Conservation (phyloP, 2,113 vertebrate species). For the Ranitomeya imitator region DNA sequence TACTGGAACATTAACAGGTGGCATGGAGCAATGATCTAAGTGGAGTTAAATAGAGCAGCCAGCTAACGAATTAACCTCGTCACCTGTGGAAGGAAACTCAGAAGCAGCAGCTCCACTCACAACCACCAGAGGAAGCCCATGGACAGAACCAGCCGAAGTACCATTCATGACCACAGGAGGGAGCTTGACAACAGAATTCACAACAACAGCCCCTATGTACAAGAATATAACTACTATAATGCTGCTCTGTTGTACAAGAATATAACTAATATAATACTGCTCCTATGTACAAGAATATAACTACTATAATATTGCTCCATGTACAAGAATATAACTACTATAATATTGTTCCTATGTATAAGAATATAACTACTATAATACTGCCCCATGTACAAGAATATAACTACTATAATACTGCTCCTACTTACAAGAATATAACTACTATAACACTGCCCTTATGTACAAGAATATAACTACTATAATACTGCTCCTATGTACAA, state of each 20-base stretch:
- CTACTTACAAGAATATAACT: neutral
- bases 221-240: conserved; percentile 16
- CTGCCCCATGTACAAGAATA: neutral
- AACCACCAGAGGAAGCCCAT: too few species aligned
- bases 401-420: neutral
- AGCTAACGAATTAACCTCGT: too few species aligned
- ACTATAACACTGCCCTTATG: neutral
- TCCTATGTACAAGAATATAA: neutral
- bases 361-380: neutral
- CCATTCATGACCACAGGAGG: too few species aligned
- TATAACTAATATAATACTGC: neutral
- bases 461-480: conserved; percentile 10
- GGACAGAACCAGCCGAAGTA: too few species aligned
- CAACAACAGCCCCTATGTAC: too few species aligned
- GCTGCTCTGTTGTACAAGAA: neutral
- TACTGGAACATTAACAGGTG: too few species aligned
- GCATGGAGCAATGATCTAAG: too few species aligned
- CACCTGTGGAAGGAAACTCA: too few species aligned
- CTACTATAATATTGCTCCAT: neutral
- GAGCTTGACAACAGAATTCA: too few species aligned
- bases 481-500: neutral
- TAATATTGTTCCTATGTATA: neutral
- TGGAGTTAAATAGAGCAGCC: too few species aligned
- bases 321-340: neutral
- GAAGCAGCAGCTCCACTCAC: too few species aligned